Evolutionary conservation across 2,113 vertebrate genomes (phyloP), one percentile per base, ranked within the genome.

Genomic region (Stictonetta naevosa): DNA sequence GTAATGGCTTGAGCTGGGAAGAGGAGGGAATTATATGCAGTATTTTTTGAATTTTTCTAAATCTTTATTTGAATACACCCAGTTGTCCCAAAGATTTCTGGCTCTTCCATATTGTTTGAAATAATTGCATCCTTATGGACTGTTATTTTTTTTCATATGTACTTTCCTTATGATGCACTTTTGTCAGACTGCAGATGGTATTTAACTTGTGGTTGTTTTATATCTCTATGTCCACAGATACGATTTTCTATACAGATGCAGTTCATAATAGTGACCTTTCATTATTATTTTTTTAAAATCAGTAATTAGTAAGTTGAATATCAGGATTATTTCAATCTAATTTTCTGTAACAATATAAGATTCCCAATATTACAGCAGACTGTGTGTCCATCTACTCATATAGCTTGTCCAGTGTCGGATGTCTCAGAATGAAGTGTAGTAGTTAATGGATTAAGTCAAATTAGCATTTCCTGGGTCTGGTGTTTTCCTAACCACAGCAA

Each of bases 21-120:
- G 25, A 12, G 36, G 52, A 13, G 2, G 10, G 25, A 34, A 38
- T 3, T 0, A 21, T 11, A 2, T 50, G 19, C 18, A 56, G 11
- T 29, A 23, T 33, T 29, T 84, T 81, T 23, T 82, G 3, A 50
- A 53, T 63, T 42, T 33, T 29, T 79, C 11, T 38, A 18, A 53
- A 48, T 63, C 4, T 66, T 34, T 38, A 10, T 56, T 76, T 78
- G 40, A 34, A n/a, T 1, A 1, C 4, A 15, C 9, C 10, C 3
- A 21, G 0, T 28, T 34, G 10, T 50, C 42, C 13, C 16, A 67
- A 44, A 53, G 28, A 22, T 50, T 58, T 42, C 6, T 75, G 34
- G 2, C 2, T 63, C 6, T 59, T 79, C 34, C 64, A 31, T n/a
- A 68, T 20, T 16, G 5, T 23, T 48, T 31, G 68, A 28, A 0